Base-by-base conservation (phyloP, 2,113 vertebrate genomes). In the Seriola dumerili region DNA sequence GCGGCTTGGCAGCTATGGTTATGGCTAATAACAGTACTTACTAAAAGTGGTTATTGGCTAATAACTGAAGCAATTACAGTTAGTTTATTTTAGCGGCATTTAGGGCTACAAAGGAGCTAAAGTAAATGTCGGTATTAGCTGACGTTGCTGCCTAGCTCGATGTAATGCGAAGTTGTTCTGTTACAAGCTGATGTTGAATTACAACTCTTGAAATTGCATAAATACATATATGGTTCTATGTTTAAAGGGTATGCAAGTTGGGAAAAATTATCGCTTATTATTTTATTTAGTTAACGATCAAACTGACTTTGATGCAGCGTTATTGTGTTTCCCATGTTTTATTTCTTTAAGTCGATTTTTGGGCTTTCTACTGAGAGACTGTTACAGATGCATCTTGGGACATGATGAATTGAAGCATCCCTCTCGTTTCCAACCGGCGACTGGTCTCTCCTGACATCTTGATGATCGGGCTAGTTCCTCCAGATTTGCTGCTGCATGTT, bases 391-490 rank as follows among this genome's bases (percentile, higher is more conserved):
- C 59, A 32, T 8, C 48, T 1, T 38, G 34, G 32, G 38, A 50
- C 16, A 4, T 1, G 42, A 3, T 40, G 4, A 40, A 36, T 16
- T 0, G 14, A 38, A n/a, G 21, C 3, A 29, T 44, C 54, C 4
- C 42, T 34, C 21, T 55, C 3, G 10, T 36, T 4, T 44, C 7
- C 50, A 71, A 8, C 10, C 29, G 72, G 25, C 59, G n/a, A 40
- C 38, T 19, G 44, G 38, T 65, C 25, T 38, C 23, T 36, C 40
- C 25, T 75, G 72, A 73, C 70, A 59, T 63, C 11, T 65, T 50
- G 50, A 55, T 75, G 69, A 82, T 68, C 72, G 46, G 21, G 36
- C 55, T 58, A 5, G 70, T 75, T 72, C 12, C 63, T 83, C 36
- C 72, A 61, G n/a, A 40, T 70, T 14, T 57, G 76, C 59, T 46